Evolutionary conservation across 2,888 invertebrate species (phyloP).

Genomic region (Boloria selene): DNA sequence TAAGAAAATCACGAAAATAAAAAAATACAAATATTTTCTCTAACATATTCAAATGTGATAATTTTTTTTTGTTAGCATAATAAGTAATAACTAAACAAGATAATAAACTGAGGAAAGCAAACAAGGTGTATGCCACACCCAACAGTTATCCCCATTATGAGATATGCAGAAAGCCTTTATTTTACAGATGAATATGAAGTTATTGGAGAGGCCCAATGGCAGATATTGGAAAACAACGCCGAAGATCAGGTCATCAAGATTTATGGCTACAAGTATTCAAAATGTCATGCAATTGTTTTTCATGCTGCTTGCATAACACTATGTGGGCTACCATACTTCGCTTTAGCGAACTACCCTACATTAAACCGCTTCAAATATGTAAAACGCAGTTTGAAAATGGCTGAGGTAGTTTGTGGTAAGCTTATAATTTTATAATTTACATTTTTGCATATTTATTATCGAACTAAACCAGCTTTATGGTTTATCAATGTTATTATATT

Average conservation of each 20-base stretch:
- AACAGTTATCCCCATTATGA: slow-evolving; percentile 52
- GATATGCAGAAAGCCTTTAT: slow-evolving; percentile 46
- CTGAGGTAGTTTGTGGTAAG: slow-evolving; percentile 82
- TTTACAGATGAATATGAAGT: slow-evolving; percentile 81
- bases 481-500: slow-evolving; percentile 24
- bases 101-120: slow-evolving; percentile 27
- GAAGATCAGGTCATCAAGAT: slow-evolving; percentile 76
- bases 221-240: slow-evolving; percentile 75
- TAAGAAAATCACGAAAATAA: too few species aligned
- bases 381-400: slow-evolving; percentile 80
- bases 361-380: slow-evolving; percentile 78
- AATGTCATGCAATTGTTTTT: slow-evolving; percentile 69
- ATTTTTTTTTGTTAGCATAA: slow-evolving; percentile 2
- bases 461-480: too few species aligned
- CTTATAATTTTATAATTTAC: background rate
- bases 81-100: background rate
- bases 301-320: slow-evolving; percentile 75
- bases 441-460: background rate
- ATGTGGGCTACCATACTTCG: slow-evolving; percentile 82
- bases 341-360: slow-evolving; percentile 81
- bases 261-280: slow-evolving; percentile 77
- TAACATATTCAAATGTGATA: background rate
- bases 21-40: background rate
- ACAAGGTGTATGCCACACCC: slow-evolving; percentile 42
- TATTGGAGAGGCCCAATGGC: slow-evolving; percentile 80